A percentile compares a stretch with the other conserved stretches of the same genome.
Evolutionary conservation across 1,140 invertebrate species (phyloP).

Genomic region (Palaemon carinicauda): DNA sequence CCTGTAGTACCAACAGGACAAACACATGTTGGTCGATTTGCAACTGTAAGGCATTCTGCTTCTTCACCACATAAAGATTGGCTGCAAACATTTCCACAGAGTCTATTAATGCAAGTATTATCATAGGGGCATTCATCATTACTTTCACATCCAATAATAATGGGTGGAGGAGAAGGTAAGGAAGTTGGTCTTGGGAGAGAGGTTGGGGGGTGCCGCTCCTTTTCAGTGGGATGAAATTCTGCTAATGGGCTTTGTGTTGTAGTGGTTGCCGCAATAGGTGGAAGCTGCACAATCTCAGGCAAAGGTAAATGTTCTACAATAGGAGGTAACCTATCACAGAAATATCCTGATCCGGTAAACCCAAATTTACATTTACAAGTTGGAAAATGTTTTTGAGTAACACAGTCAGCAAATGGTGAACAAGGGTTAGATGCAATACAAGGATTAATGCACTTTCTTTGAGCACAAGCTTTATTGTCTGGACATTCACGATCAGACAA

Average conservation of each 20-base stretch:
- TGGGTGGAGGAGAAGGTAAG: not conserved
- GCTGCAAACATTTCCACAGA: conserved; percentile 70
- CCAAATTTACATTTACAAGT: conserved; percentile 62
- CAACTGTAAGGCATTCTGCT: conserved; percentile 70
- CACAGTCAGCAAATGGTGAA: conserved; percentile 61
- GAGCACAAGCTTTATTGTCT: conserved; percentile 73
- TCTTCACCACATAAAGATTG: conserved; percentile 65
- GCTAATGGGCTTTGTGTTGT: conserved; percentile 16
- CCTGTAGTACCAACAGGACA: conserved; percentile 88
- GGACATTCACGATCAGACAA: conserved; percentile 80
- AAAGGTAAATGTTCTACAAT: conserved; percentile 76
- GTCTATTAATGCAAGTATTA: conserved; percentile 82
- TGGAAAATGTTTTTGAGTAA: conserved; percentile 61
- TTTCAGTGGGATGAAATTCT: conserved; percentile 24
- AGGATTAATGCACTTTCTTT: conserved; percentile 76
- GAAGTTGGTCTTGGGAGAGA: conserved; percentile 9
- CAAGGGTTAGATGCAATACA: conserved; percentile 59
- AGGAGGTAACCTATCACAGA: conserved; percentile 43
- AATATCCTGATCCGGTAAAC: conserved; percentile 62
- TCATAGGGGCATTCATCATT: conserved; percentile 88
- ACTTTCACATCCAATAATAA: conserved; percentile 81
- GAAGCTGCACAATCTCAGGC: not conserved
- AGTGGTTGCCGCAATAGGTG: conserved; percentile 10
- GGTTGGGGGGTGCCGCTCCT: not conserved
- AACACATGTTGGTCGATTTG: conserved; percentile 78